These are phyloP conservation scores for Meleagris gallopavo DNA, from an alignment of 2,113 vertebrate species.

Conservation along the genomic window DNA sequence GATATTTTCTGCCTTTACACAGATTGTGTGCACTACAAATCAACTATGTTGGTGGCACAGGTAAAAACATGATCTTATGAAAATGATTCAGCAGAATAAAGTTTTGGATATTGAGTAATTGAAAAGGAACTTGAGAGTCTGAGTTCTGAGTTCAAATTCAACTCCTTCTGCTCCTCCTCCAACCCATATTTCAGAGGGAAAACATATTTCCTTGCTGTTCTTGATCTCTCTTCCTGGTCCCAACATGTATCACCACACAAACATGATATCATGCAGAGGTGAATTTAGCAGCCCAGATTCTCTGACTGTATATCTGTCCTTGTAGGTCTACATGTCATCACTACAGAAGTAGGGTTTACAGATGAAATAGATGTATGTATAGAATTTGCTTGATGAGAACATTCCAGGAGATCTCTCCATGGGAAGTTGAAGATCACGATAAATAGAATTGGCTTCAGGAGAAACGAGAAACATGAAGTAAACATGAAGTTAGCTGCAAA, in stretches of 20 bases:
- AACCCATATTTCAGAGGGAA: fast-evolving
- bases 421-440: background rate
- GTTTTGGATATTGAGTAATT: background rate
- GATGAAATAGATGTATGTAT: background rate
- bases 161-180: background rate
- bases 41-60: no score
- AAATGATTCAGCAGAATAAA: background rate
- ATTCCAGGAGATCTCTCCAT: background rate
- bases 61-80: background rate
- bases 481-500: background rate
- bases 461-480: background rate
- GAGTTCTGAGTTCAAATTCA: background rate
- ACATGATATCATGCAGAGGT: background rate
- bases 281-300: background rate
- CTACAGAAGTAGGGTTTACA: background rate
- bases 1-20: no score
- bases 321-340: background rate
- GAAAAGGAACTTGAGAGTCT: background rate
- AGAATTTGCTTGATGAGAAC: background rate
- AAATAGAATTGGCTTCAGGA: background rate
- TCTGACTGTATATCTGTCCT: background rate
- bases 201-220: background rate
- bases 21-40: no score
- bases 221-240: background rate
- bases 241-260: background rate